phyloP scores from a whole-genome alignment of 2,113 vertebrate genomes.

The Chrysochloris asiatica region DNA sequence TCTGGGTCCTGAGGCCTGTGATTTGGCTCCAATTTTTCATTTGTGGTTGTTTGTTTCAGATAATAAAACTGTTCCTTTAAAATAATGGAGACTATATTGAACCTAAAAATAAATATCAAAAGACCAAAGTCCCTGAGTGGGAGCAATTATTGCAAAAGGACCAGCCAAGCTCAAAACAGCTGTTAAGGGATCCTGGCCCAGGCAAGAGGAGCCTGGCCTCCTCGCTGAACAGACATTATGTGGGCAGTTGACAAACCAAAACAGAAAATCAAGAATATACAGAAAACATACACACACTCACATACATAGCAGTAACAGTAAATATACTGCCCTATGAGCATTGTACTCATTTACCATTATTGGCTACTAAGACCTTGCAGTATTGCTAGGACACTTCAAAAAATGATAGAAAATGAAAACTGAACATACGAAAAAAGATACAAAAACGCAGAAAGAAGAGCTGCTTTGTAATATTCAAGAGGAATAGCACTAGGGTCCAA shows the following conservation, averaged over 20 bases:
- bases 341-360: not conserved
- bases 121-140: constrained; percentile 70
- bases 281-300: not conserved
- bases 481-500: not conserved
- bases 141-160: constrained; percentile 72
- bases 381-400: not conserved
- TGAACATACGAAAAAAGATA: not conserved
- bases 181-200: constrained; percentile 61
- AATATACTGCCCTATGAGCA: not conserved
- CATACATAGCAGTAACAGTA: not conserved
- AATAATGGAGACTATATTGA: constrained; percentile 75
- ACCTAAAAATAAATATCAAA: constrained; percentile 79
- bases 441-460: not conserved
- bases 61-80: constrained; percentile 78
- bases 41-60: constrained; percentile 74
- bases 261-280: not conserved
- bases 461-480: constrained; percentile 41
- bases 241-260: constrained; percentile 37
- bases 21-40: constrained; percentile 78
- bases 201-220: constrained; percentile 38
- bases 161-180: constrained; percentile 68
- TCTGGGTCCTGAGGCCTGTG: constrained; percentile 75
- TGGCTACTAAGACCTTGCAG: constrained; percentile 7
- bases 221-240: not conserved
- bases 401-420: constrained; percentile 33